A percentile compares a stretch with the other conserved stretches of the same genome.
phyloP scores from a whole-genome alignment of 2,113 vertebrate species.

The Sinocyclocheilus maitianheensis region DNA sequence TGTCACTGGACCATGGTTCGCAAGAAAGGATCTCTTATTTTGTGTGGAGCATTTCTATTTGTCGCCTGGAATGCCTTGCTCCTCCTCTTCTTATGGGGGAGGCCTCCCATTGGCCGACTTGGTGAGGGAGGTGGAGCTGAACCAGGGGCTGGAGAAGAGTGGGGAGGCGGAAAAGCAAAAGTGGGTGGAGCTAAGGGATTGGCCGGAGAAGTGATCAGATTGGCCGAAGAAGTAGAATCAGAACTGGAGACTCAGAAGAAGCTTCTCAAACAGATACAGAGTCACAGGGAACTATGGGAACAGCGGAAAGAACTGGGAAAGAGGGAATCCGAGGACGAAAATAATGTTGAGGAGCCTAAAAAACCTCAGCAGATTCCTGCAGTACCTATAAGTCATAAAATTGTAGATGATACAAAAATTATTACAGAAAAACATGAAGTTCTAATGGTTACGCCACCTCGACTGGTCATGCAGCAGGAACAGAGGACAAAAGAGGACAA shows the following conservation, averaged over 20 bases:
- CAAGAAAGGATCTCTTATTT: slow-evolving; percentile 84
- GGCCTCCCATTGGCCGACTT: slow-evolving; percentile 74
- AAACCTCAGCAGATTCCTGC: slow-evolving; percentile 46
- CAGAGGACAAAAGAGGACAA: not conserved
- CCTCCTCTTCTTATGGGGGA: slow-evolving; percentile 91
- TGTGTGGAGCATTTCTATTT: slow-evolving; percentile 89
- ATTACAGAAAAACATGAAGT: slow-evolving; percentile 20
- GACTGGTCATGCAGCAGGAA: not conserved
- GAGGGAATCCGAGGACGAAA: slow-evolving; percentile 51
- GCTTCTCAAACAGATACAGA: slow-evolving; percentile 84
- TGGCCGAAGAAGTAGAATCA: slow-evolving; percentile 80
- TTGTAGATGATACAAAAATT: slow-evolving; percentile 36
- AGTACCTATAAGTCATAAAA: slow-evolving; percentile 36
- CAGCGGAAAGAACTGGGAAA: slow-evolving; percentile 68
- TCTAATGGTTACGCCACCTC: slow-evolving; percentile 23
- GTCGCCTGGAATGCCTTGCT: slow-evolving; percentile 91
- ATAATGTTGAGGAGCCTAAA: slow-evolving; percentile 26
- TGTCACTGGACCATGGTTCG: slow-evolving; percentile 88
- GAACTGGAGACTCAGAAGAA: slow-evolving; percentile 86
- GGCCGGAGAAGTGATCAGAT: slow-evolving; percentile 80
- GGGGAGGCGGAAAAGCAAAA: slow-evolving; percentile 66
- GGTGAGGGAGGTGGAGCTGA: slow-evolving; percentile 72
- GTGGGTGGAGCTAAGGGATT: slow-evolving; percentile 64
- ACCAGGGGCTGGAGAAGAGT: slow-evolving; percentile 75
- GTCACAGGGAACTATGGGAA: slow-evolving; percentile 75